phyloP scores from a whole-genome alignment of 2,113 vertebrate genomes.

The Dicaeum eximium region DNA sequence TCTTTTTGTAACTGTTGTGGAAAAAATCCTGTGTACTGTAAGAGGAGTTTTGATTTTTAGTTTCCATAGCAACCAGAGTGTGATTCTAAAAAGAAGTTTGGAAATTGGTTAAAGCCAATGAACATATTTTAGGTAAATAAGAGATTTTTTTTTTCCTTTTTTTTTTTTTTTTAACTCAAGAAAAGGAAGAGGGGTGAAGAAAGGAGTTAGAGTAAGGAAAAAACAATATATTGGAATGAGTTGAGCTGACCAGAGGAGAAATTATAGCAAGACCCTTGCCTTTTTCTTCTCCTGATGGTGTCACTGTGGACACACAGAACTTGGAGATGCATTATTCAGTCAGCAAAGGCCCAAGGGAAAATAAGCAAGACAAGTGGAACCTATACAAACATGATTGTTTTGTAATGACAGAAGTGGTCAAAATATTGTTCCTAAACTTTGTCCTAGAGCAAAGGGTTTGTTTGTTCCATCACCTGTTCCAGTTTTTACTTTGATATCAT shows the following conservation, averaged over 20 bases:
- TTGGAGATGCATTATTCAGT: neutral
- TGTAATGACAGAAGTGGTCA: neutral
- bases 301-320: neutral
- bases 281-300: constrained; percentile 2
- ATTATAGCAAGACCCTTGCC: neutral
- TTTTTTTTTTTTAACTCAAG: neutral
- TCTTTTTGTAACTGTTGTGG: neutral
- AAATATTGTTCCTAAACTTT: neutral
- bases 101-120: neutral
- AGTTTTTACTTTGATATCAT: neutral
- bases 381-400: neutral
- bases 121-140: neutral
- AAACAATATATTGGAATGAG: neutral
- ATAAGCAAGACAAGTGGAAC: neutral
- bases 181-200: neutral
- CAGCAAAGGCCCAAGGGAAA: neutral
- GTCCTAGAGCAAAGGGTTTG: neutral
- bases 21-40: neutral
- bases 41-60: neutral
- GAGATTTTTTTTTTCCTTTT: neutral
- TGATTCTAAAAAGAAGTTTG: neutral
- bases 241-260: neutral
- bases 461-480: neutral
- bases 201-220: neutral
- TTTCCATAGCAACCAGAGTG: neutral